A percentile compares a stretch with the other conserved stretches of the same genome.
phyloP scores from a whole-genome alignment of 2,797 vertebrate species.

The Miichthys miiuy region DNA sequence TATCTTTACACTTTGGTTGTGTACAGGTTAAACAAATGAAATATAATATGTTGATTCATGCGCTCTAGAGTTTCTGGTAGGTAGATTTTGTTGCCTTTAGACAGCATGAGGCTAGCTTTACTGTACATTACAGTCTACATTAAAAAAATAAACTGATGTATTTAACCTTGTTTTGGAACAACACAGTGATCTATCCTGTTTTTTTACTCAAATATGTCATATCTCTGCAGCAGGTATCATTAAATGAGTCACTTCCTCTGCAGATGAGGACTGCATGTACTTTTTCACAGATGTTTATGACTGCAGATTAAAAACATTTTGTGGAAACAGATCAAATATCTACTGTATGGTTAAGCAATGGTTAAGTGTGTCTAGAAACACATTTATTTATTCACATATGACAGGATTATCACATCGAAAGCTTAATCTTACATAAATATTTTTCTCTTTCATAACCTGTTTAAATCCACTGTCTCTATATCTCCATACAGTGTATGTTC shows the following conservation, averaged over 20 bases:
- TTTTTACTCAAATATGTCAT: not conserved
- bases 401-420: not conserved
- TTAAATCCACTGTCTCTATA: constrained; percentile 9
- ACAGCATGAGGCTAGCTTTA: too few species aligned
- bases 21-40: not conserved
- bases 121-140: too few species aligned
- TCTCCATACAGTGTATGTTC: not conserved
- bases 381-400: constrained; percentile 10
- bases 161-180: too few species aligned
- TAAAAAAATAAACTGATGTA: too few species aligned
- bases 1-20: not conserved
- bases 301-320: constrained; percentile 22
- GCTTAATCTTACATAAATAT: not conserved
- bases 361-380: not conserved
- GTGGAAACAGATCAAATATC: constrained; percentile 2
- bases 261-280: constrained; percentile 2
- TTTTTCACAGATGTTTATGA: constrained; percentile 9
- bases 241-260: constrained; percentile 28
- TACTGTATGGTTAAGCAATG: not conserved
- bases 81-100: not conserved
- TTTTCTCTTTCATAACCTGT: not conserved
- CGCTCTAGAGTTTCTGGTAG: not conserved
- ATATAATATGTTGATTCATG: not conserved
- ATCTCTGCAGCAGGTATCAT: not conserved
- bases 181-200: not conserved